Evolutionary conservation across 2,113 vertebrate genomes (phyloP), one percentile per base, ranked within the genome.

Genomic region (Sphaerodactylus townsendi): DNA sequence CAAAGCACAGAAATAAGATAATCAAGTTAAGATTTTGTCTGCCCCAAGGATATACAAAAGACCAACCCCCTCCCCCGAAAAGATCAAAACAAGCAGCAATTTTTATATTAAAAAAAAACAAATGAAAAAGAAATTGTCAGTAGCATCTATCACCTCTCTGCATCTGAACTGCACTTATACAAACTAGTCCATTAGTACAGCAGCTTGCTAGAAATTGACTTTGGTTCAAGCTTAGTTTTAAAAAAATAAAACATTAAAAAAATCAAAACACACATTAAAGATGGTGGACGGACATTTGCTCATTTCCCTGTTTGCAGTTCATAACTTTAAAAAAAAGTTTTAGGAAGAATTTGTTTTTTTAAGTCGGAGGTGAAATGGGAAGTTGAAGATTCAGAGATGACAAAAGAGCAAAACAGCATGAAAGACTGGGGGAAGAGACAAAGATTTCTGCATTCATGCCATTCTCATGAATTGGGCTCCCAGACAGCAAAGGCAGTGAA

Each of bases 221-320:
- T 99, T 99, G 99, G 98, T 99, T 99, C 96, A 98, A 99, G 99
- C 99, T 99, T 98, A 96, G 96, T 98, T 95, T 82, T 93, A 91
- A 94, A 95, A 96, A 94, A 93, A 94, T 90, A 94, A 94, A 92
- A 94, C 92, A 88, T 91, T 92, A 95, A 88, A 90, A 93, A 94
- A 94, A 70, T 92, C 90, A 95, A 62, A 91, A 95, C 92, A 90
- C 94, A 94, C 95, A 89, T 94, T 90, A 93, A 94, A 95, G 93
- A 94, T 72, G 95, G 97, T 97, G 97, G 98, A 97, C 97, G 98
- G 97, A 97, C 94, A 97, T 96, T 95, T 93, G 94, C 94, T 95
- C 96, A 92, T 94, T 93, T 95, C 94, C 96, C 95, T 95, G 95
- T 96, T 95, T 96, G 95, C 93, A 96, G 95, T 95, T 95, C 94